Conservation (phyloP, 2,797 vertebrate species). For the Bovichtus variegatus region DNA sequence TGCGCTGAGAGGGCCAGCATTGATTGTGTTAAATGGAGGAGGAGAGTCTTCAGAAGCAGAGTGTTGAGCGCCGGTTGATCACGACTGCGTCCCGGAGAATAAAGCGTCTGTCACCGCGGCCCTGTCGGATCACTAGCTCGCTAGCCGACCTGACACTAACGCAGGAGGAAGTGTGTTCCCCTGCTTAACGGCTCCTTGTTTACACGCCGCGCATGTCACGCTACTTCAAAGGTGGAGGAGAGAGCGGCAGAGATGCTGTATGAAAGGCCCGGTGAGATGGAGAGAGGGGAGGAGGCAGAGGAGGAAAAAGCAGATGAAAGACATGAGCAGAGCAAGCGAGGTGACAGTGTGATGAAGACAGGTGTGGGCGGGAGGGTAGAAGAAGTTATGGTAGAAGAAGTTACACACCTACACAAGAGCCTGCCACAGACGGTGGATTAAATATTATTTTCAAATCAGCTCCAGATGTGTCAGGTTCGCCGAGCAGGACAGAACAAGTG, state of each 20-base stretch:
- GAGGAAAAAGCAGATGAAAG: slow-evolving; percentile 57
- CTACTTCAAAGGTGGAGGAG: slow-evolving; percentile 76
- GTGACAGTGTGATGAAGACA: slow-evolving; percentile 65
- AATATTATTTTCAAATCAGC: slow-evolving; percentile 18
- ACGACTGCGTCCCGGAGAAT: slow-evolving; percentile 54
- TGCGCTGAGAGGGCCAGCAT: slow-evolving; percentile 18
- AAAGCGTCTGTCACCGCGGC: slow-evolving; percentile 64
- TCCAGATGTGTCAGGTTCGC: slow-evolving; percentile 31
- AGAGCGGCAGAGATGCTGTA: slow-evolving; percentile 66
- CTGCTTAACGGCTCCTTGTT: slow-evolving; percentile 82
- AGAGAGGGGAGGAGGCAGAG: slow-evolving; percentile 59
- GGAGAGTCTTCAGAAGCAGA: slow-evolving; percentile 34
- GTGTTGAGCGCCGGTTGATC: slow-evolving; percentile 38
- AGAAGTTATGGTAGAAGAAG: slow-evolving; percentile 24
- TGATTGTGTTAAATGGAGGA: slow-evolving; percentile 52
- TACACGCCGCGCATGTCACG: slow-evolving; percentile 81
- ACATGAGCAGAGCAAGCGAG: slow-evolving; percentile 51
- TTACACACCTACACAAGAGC: slow-evolving; percentile 28
- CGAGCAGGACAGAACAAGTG: slow-evolving; percentile 8
- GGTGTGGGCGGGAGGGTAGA: slow-evolving; percentile 32
- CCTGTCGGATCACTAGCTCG: slow-evolving; percentile 61
- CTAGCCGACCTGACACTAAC: slow-evolving; percentile 77
- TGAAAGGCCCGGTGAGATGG: slow-evolving; percentile 58
- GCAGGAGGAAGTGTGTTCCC: slow-evolving; percentile 80
- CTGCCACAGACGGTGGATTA: slow-evolving; percentile 27